Base-by-base conservation (phyloP, 1,140 invertebrate species). In the Eueides isabella region DNA sequence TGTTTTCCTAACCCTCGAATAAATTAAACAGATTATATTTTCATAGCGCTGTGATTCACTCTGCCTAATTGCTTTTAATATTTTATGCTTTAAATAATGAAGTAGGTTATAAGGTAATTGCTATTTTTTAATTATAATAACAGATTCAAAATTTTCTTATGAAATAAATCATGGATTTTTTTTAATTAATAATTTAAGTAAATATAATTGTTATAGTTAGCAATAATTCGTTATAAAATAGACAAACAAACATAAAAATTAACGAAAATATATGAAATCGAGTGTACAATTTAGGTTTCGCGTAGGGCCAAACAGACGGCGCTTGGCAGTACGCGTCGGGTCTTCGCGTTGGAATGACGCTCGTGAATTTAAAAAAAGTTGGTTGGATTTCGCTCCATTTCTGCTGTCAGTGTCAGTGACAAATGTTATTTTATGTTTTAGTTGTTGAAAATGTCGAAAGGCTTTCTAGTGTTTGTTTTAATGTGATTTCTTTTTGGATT, bases 321-420 rank as follows among this genome's bases (percentile, higher is more conserved):
- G 31, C 62, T 74, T 77, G 80, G 80, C 83, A 89, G 87, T 89
- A 78, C 76, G 80, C 81, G 85, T 82, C 81, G 80, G 69, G 75
- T 80, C 77, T 74, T 82, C 74, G 83, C 81, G 75, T 73, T 73
- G 83, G 69, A 31, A 71, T 66, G 82, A 84, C 84, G 87, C 71
- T 35, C 67, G 76, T 33, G 65, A 29, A 33, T 72, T 73, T 72
- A 76, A 80, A 78, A 78, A 81, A 76, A 79, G 70, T 67, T 80
- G 80, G 67, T 84, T 79, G 75, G 73, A 67, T 76, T 85, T 83
- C 77, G 77, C 78, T 81, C 85, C 79, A 85, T 80, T 80, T 83
- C 65, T 30, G 68, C 75, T 80, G 80, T 83, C 81, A 83, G 79
- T 76, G 64, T 67, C 48, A 67, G 65, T 67, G 64, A 35, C 38